A percentile compares a stretch with the other conserved stretches of the same genome.
These are phyloP conservation scores for Ectropis crepuscularia DNA, from an alignment of 2,888 invertebrate species.

Conservation along the genomic window DNA sequence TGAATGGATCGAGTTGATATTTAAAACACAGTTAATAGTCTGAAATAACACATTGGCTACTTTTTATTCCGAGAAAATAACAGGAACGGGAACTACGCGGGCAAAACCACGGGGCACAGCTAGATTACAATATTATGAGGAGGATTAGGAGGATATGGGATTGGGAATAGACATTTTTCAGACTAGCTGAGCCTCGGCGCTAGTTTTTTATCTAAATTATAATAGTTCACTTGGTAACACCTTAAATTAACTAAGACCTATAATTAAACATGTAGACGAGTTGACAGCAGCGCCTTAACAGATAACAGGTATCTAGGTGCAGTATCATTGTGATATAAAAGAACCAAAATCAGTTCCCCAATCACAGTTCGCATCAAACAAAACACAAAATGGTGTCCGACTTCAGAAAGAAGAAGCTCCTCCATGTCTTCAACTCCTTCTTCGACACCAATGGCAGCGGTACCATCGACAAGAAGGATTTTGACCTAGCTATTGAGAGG, in stretches of 20 bases:
- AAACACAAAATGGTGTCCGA: conserved; percentile 88
- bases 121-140: too few relatives aligned
- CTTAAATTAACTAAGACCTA: neutral
- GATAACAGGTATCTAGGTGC: conserved; percentile 42
- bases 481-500: conserved; percentile 93
- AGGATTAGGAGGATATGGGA: too few relatives aligned
- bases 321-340: conserved; percentile 25
- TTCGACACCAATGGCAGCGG: conserved; percentile 96
- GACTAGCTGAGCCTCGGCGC: too few relatives aligned
- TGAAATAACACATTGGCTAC: too few relatives aligned
- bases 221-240: too few relatives aligned
- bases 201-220: too few relatives aligned
- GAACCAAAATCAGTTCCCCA: conserved; percentile 21
- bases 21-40: too few relatives aligned
- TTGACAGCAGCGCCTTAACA: conserved; percentile 31
- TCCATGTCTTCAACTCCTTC: conserved; percentile 94
- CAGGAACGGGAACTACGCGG: too few relatives aligned
- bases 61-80: too few relatives aligned
- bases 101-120: too few relatives aligned
- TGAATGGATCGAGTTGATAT: too few relatives aligned
- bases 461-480: conserved; percentile 94
- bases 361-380: conserved; percentile 29
- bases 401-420: conserved; percentile 94
- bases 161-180: too few relatives aligned
- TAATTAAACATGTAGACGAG: conserved; percentile 10